Evolutionary conservation across 2,113 vertebrate species (phyloP), one percentile per base, ranked within the genome.

Genomic region (Rana temporaria): DNA sequence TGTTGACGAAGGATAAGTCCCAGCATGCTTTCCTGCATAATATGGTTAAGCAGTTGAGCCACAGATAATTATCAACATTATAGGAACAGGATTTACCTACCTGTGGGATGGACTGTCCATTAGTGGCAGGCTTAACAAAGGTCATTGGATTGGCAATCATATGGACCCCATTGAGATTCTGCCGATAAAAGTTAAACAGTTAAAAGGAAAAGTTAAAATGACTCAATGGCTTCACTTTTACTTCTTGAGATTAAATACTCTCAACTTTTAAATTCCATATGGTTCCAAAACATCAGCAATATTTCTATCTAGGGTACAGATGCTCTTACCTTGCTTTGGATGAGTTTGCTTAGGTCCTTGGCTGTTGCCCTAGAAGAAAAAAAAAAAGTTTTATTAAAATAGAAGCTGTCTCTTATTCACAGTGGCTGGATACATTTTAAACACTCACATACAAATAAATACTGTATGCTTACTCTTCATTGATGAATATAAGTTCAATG

Each of bases 71-170:
- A 38, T 8, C 2, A 38, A 38, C 34, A 38, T 38, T 38, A 4
- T 38, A 38, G 34, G 34, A 38, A 38, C 5, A 38, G 34, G 4
- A 38, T 8, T 90, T 87, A 99, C 97, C 95, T 87, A 99, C 97
- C 95, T 96, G 93, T 3, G 94, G 86, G 3, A 94, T 82, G 48
- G 91, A 91, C 80, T 94, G 93, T 77, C 94, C 95, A 26, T 95
- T 96, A 81, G 82, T 90, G 5, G 91, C 90, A 59, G 87, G 88
- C 64, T 84, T 90, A 84, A 85, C 82, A 0, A 86, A 86, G 85
- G 86, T 91, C 52, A 88, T 84, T 0, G 92, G 71, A 59, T 84
- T 92, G 81, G 90, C 83, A 82, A 86, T 91, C 65, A 90, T 63
- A 52, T 92, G 89, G 22, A 95, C 73, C 16, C 95, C 93, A 1